phyloP scores from a whole-genome alignment of 2,888 invertebrate genomes.

The Invenusta paracnida region DNA sequence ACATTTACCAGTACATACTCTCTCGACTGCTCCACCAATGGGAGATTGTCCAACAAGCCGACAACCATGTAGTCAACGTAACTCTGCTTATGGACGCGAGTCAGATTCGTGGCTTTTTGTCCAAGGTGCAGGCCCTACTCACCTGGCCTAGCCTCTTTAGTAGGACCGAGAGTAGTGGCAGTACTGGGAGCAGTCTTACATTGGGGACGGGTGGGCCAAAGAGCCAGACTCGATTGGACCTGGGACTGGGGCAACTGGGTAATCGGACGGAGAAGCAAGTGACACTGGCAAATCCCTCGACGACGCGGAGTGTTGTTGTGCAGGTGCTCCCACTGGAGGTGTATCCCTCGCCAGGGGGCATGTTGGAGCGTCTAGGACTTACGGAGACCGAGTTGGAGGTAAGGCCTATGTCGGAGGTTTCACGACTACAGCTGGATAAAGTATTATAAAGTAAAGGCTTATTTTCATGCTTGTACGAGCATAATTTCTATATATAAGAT shows the following conservation, averaged over 20 bases:
- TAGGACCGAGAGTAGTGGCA: background rate
- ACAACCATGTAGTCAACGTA: constrained; percentile 65
- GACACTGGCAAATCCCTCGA: constrained; percentile 71
- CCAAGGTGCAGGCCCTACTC: constrained; percentile 68
- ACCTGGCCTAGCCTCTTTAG: constrained; percentile 65
- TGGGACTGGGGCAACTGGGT: constrained; percentile 22
- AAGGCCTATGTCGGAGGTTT: too few relatives aligned
- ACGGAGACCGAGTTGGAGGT: background rate
- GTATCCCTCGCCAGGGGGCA: constrained; percentile 68
- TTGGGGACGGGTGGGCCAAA: too few relatives aligned
- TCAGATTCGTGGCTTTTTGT: constrained; percentile 68
- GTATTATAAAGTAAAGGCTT: too few relatives aligned
- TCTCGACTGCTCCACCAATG: constrained; percentile 67
- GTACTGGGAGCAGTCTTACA: too few relatives aligned
- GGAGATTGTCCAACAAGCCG: constrained; percentile 53
- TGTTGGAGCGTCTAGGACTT: constrained; percentile 58
- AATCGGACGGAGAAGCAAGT: constrained; percentile 64
- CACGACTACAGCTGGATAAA: too few relatives aligned
- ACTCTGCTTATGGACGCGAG: constrained; percentile 74
- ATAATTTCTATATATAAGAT: too few relatives aligned
- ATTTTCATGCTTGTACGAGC: too few relatives aligned
- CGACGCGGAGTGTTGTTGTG: constrained; percentile 67
- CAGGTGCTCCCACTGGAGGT: constrained; percentile 71
- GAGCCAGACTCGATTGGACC: constrained; percentile 39
- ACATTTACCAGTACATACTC: constrained; percentile 67